Evolutionary conservation across 2,888 invertebrate species (phyloP).

Genomic region (Hydropsyche betteni): DNA sequence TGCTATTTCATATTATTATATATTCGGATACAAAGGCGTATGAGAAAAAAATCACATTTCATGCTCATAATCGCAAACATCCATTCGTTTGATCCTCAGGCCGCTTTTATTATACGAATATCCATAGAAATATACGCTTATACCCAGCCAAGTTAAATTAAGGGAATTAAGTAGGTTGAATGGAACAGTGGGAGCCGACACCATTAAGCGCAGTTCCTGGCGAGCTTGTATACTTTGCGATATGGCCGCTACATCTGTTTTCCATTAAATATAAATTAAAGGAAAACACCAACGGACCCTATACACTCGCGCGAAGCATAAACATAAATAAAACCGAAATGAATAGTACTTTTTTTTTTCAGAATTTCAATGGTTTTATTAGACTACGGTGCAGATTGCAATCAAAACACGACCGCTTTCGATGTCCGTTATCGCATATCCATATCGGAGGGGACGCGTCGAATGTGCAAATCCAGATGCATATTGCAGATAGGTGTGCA

Average conservation of each 20-base stretch:
- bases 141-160: too few species aligned
- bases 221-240: slow-evolving; percentile 25
- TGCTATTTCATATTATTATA: too few species aligned
- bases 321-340: too few species aligned
- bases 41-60: too few species aligned
- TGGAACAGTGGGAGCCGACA: slow-evolving; percentile 26
- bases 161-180: background rate
- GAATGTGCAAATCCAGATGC: background rate
- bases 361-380: slow-evolving; percentile 34
- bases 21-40: too few species aligned
- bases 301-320: background rate
- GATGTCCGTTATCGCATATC: slow-evolving; percentile 21
- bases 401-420: slow-evolving; percentile 37
- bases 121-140: too few species aligned
- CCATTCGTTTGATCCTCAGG: too few species aligned
- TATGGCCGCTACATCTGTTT: slow-evolving; percentile 28
- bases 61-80: too few species aligned
- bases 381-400: slow-evolving; percentile 31
- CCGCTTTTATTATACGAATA: too few species aligned
- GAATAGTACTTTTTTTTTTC: background rate
- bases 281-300: slow-evolving; percentile 20
- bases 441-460: background rate
- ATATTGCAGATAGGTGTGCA: too few species aligned
- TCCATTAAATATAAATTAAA: slow-evolving; percentile 37
- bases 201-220: slow-evolving; percentile 29